These are phyloP conservation scores for Prolemur simus DNA, from an alignment of 2,113 vertebrate species.

Conservation along the genomic window DNA sequence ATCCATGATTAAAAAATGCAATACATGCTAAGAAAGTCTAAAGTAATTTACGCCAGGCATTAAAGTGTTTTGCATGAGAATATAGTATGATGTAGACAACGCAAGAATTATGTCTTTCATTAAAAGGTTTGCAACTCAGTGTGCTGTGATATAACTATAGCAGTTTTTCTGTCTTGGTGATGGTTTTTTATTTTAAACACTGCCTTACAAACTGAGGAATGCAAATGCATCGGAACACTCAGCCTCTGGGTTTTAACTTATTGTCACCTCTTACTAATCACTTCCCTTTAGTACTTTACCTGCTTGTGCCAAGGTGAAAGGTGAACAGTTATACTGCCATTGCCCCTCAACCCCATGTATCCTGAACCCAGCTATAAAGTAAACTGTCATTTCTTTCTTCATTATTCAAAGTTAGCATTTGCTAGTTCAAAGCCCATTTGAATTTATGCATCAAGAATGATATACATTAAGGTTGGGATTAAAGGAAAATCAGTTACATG, in stretches of 20 bases:
- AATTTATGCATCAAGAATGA: conserved; percentile 79
- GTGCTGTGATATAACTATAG: conserved; percentile 84
- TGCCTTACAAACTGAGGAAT: conserved; percentile 80
- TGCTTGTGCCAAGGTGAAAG: conserved; percentile 83
- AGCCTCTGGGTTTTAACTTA: conserved; percentile 83
- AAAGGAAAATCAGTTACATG: conserved; percentile 83
- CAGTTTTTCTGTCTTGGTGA: conserved; percentile 86
- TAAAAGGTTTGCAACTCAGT: conserved; percentile 87
- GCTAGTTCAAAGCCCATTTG: conserved; percentile 81
- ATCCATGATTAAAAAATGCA: conserved; percentile 86
- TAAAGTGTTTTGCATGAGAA: conserved; percentile 89
- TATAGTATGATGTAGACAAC: conserved; percentile 85
- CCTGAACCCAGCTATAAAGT: conserved; percentile 81
- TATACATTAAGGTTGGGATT: conserved; percentile 80
- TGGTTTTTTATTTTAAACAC: conserved; percentile 84
- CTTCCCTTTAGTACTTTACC: conserved; percentile 80
- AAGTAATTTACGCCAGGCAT: conserved; percentile 84
- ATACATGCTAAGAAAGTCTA: conserved; percentile 85
- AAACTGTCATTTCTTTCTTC: conserved; percentile 81
- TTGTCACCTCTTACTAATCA: conserved; percentile 81
- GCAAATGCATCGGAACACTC: conserved; percentile 73
- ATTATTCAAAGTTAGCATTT: conserved; percentile 72
- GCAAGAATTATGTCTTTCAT: conserved; percentile 88
- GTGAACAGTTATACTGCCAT: conserved; percentile 77
- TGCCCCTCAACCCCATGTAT: conserved; percentile 79